Base-by-base conservation (phyloP, 1,140 invertebrate species). In the Drosophila lacertosa region DNA sequence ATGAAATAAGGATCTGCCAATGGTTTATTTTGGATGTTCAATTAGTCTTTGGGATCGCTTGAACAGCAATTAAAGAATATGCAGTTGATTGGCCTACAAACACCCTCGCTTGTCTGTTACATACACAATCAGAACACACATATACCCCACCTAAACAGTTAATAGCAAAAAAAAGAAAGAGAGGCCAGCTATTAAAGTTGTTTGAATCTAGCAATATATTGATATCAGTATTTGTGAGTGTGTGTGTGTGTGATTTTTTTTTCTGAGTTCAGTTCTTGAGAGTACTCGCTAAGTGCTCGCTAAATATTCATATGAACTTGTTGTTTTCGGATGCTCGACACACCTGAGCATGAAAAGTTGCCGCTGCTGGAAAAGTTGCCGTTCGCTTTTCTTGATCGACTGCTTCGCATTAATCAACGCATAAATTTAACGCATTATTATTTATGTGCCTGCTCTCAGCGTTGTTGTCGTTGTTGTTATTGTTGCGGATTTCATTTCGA, bases 341-440 rank as follows among this genome's bases (percentile, higher is more conserved):
- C 77, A 88, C 82, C 82, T 86, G 81, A 88, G 40, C 66, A 42
- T 22, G 18, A 54, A 70, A 58, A 73, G 50, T 39, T 50, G 33
- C 35, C 45, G 10, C 32, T 50, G 20, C 22, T 44, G 20, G n/a
- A n/a, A n/a, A n/a, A n/a, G n/a, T n/a, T 39, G 9, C 16, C 44
- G 29, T 37, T 40, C 32, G 62, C 68, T 66, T 64, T 47, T 58
- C 68, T 65, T 74, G 82, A 86, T 86, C 81, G 82, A 86, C 82
- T 88, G 82, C 83, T 71, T 65, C 55, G 54, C 82, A 86, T 86
- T 86, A 86, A 86, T 86, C 81, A 86, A 37, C 77, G 74, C 82
- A 88, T 88, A 88, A 86, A 88, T 86, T 88, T 88, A 88, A 86
- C 81, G 81, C 82, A 86, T 88, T 86, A 88, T 88, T 86, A 86